Conservation (phyloP, 2,888 invertebrate species). For the Venustoraphidia nigricollis region DNA sequence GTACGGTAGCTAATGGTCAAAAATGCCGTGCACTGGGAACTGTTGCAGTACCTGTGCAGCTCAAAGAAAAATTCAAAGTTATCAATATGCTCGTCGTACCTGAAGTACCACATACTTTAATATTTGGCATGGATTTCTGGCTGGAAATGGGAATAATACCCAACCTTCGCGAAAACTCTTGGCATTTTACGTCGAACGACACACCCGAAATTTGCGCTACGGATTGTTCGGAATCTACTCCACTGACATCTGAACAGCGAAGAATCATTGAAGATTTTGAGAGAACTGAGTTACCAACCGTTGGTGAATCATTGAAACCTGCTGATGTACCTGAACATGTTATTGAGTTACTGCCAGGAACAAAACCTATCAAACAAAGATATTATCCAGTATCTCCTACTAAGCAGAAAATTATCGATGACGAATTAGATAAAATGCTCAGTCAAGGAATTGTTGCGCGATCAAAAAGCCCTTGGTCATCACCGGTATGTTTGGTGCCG, state of each 20-base stretch:
- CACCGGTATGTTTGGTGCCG: slow-evolving; percentile 15
- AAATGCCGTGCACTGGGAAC: not conserved
- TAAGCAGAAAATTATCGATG: slow-evolving; percentile 9
- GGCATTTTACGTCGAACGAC: slow-evolving; percentile 1
- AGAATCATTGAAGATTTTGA: too few species aligned
- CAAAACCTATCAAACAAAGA: slow-evolving; percentile 11
- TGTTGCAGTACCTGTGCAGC: not conserved
- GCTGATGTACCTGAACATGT: too few species aligned
- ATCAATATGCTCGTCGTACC: slow-evolving; percentile 1
- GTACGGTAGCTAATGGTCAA: slow-evolving; percentile 1
- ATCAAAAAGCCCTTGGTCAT: slow-evolving; percentile 17
- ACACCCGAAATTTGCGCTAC: too few species aligned
- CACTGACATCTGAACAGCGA: too few species aligned
- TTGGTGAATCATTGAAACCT: too few species aligned
- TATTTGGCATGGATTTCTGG: slow-evolving; percentile 6
- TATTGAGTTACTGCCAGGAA: too few species aligned
- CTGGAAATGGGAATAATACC: slow-evolving; percentile 1
- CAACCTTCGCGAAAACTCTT: not conserved
- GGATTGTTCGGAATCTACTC: too few species aligned
- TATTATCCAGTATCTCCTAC: slow-evolving; percentile 12
- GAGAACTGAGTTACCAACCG: too few species aligned
- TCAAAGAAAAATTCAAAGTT: not conserved
- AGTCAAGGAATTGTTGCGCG: slow-evolving; percentile 16
- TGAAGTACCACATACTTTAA: not conserved
- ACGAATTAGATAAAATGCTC: slow-evolving; percentile 19